These are phyloP conservation scores for Casuarius casuarius DNA, from an alignment of 2,113 vertebrate species.

Conservation along the genomic window DNA sequence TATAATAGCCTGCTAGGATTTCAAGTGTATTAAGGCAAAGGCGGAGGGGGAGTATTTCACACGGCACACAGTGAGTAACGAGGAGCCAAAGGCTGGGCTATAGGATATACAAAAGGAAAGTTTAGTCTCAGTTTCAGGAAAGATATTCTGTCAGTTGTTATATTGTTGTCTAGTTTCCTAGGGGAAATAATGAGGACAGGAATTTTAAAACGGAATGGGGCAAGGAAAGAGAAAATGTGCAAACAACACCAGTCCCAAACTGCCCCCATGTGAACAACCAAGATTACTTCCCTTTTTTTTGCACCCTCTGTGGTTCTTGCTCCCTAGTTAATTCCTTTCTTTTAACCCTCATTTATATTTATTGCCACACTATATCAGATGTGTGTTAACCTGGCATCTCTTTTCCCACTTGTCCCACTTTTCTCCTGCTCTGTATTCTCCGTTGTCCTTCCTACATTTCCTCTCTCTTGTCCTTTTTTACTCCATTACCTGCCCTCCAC, in stretches of 20 bases:
- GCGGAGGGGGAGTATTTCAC: not conserved
- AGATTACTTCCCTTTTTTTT: not conserved
- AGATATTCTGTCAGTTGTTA: conserved; percentile 27
- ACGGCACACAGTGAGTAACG: not conserved
- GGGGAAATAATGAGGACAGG: not conserved
- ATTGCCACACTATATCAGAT: not conserved
- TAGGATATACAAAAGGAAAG: conserved; percentile 11
- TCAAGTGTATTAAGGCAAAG: not conserved
- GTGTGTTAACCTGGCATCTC: not conserved
- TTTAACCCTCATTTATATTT: not conserved
- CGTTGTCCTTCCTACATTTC: not conserved
- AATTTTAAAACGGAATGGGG: conserved; percentile 7
- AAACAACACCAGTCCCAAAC: not conserved
- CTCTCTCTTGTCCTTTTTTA: not conserved
- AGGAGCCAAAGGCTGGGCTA: conserved; percentile 3
- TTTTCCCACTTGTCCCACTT: not conserved
- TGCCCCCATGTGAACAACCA: accelerated
- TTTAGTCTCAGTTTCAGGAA: conserved; percentile 44
- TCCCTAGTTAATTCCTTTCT: not conserved
- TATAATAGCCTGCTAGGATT: not conserved
- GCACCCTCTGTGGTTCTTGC: not conserved
- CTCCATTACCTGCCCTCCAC: not conserved
- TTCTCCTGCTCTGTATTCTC: not conserved
- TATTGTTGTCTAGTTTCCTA: not conserved
- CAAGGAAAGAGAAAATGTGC: conserved; percentile 29